Evolutionary conservation across 2,888 invertebrate species (phyloP).

Genomic region (Athalia rosae): DNA sequence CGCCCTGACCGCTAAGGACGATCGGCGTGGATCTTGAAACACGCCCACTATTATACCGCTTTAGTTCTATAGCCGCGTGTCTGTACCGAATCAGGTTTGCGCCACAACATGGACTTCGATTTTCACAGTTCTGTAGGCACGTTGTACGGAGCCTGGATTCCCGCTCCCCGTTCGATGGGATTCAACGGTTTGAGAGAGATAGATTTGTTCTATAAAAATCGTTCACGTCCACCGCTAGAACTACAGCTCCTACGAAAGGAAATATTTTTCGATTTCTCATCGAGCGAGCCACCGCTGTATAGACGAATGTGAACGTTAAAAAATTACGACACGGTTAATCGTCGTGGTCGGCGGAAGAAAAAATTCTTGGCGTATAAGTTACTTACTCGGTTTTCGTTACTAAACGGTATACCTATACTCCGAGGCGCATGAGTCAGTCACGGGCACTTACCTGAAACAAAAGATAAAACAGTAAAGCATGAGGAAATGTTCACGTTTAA

Average conservation of each 20-base stretch:
- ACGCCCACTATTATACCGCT: constrained; percentile 37
- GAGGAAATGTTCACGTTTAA: constrained; percentile 17
- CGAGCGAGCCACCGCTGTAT: background rate
- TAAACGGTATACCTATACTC: background rate
- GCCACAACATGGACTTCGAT: constrained; percentile 28
- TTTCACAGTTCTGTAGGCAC: background rate
- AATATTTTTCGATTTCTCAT: background rate
- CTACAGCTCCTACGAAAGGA: background rate
- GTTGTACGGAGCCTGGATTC: background rate
- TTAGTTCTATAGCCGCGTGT: constrained; percentile 26
- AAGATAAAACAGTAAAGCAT: constrained; percentile 16
- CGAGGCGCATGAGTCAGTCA: constrained; percentile 20
- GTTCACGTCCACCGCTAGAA: background rate
- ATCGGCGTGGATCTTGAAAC: constrained; percentile 29
- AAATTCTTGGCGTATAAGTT: background rate
- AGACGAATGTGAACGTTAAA: background rate
- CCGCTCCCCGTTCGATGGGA: constrained; percentile 1
- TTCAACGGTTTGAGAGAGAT: background rate
- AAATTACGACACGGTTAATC: background rate
- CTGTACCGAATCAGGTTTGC: constrained; percentile 21
- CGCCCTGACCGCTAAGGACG: constrained; percentile 38
- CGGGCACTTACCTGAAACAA: constrained; percentile 44
- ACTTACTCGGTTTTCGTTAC: constrained; percentile 12
- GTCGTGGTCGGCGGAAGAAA: background rate
- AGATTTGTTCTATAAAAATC: background rate